These are phyloP conservation scores for Bellardia pandia DNA, from an alignment of 2,888 invertebrate species.

Conservation along the genomic window DNA sequence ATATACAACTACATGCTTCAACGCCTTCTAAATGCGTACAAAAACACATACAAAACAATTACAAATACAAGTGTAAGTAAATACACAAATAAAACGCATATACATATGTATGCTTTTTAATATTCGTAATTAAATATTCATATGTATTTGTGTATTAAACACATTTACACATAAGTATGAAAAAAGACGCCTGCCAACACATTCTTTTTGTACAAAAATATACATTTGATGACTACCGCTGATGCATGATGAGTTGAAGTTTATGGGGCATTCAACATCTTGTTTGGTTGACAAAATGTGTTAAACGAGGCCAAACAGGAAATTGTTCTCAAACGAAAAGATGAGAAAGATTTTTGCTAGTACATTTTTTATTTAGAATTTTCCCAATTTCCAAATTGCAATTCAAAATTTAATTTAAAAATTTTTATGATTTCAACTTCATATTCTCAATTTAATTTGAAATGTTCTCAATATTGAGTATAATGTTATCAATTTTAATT, in stretches of 20 bases:
- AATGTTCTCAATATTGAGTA: too few species aligned
- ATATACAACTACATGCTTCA: not conserved
- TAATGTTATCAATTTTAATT: too few species aligned
- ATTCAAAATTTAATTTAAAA: too few species aligned
- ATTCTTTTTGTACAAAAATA: not conserved
- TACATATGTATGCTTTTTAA: not conserved
- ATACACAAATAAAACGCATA: slow-evolving; percentile 1
- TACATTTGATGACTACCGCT: not conserved
- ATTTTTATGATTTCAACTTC: too few species aligned
- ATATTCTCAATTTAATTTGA: too few species aligned
- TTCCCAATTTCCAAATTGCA: too few species aligned
- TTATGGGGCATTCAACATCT: slow-evolving; percentile 12
- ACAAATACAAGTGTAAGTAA: not conserved
- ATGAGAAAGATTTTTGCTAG: too few species aligned
- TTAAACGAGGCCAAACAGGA: not conserved
- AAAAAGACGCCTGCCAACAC: not conserved
- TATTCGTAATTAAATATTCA: slow-evolving; percentile 28
- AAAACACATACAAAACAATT: not conserved
- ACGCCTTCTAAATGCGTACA: slow-evolving; percentile 13
- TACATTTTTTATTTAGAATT: too few species aligned
- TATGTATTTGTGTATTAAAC: slow-evolving; percentile 4
- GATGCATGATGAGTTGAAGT: slow-evolving; percentile 25
- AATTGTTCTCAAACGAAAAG: too few species aligned
- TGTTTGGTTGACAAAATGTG: not conserved
- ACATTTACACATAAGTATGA: not conserved